Percentiles rank a stretch among this genome's conserved stretches.
phyloP scores from a whole-genome alignment of 2,113 vertebrate species.

The Clarias magur region DNA sequence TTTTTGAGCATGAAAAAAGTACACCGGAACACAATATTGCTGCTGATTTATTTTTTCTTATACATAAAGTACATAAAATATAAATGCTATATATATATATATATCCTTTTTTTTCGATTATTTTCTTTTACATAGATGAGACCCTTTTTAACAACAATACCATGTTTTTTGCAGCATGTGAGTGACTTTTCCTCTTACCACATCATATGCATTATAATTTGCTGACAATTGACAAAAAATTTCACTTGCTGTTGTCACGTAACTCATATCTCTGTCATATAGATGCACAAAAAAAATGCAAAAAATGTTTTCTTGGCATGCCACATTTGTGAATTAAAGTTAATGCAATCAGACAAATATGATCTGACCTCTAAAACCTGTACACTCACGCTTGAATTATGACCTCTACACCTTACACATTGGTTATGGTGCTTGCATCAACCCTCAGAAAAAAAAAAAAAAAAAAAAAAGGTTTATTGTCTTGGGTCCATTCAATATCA shows the following conservation, averaged over 20 bases:
- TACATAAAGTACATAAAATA: too few species aligned
- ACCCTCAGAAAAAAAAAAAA: constrained; percentile 14
- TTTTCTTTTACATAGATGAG: too few species aligned
- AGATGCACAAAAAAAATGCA: not conserved
- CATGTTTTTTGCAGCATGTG: too few species aligned
- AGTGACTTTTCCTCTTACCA: too few species aligned
- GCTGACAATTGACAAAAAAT: not conserved
- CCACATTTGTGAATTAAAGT: not conserved
- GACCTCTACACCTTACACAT: not conserved
- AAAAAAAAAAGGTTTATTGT: not conserved
- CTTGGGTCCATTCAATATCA: constrained; percentile 49
- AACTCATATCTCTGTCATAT: not conserved
- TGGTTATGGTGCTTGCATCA: constrained; percentile 25
- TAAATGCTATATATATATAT: too few species aligned
- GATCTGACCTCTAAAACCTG: not conserved
- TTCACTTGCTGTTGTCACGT: not conserved
- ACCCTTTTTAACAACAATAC: too few species aligned
- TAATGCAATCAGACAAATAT: not conserved
- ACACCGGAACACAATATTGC: too few species aligned
- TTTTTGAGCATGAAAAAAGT: too few species aligned
- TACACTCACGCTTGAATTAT: not conserved
- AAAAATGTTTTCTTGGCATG: not conserved
- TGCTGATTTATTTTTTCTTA: too few species aligned
- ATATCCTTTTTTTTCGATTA: too few species aligned
- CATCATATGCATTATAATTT: too few species aligned